Percentiles rank a stretch among this genome's conserved stretches.
Evolutionary conservation across 2,113 vertebrate genomes (phyloP).

Genomic region (Xyliphius kryptos): DNA sequence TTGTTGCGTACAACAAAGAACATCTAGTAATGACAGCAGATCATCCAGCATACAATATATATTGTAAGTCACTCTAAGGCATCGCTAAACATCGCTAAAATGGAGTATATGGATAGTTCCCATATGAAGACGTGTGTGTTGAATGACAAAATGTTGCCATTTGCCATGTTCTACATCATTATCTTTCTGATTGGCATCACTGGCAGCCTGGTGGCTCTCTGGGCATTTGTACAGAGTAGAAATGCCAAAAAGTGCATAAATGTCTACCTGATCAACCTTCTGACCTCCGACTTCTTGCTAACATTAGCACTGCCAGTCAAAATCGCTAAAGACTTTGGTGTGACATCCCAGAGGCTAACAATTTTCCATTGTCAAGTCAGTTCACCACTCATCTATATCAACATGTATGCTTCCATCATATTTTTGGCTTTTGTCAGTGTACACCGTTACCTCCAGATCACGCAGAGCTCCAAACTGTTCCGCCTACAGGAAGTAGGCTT

Average conservation of each 20-base stretch:
- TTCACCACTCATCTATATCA: slow-evolving; percentile 58
- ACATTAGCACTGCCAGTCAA: slow-evolving; percentile 61
- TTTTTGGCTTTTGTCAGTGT: slow-evolving; percentile 59
- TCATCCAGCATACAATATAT: too few relatives aligned
- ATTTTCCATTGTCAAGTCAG: slow-evolving; percentile 63
- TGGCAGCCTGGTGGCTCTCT: slow-evolving; percentile 72
- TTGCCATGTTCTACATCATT: slow-evolving; percentile 74
- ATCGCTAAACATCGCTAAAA: too few relatives aligned
- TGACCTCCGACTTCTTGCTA: slow-evolving; percentile 57
- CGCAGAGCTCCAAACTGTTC: slow-evolving; percentile 40
- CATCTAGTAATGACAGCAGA: too few relatives aligned
- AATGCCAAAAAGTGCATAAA: slow-evolving; percentile 60
- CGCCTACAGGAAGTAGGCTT: slow-evolving; percentile 54
- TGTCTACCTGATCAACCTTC: slow-evolving; percentile 69
- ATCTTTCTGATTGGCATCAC: slow-evolving; percentile 73
- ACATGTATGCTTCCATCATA: slow-evolving; percentile 59
- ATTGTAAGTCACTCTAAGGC: too few relatives aligned
- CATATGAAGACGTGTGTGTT: slow-evolving; percentile 53
- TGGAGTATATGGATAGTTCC: too few relatives aligned
- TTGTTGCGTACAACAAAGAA: too few relatives aligned
- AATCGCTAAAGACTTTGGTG: slow-evolving; percentile 52
- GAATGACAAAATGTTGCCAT: slow-evolving; percentile 64
- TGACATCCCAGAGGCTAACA: slow-evolving; percentile 49
- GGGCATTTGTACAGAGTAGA: slow-evolving; percentile 67
- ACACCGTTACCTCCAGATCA: slow-evolving; percentile 56